Base-by-base conservation (phyloP, 2,797 vertebrate genomes). In the Epinephelus awoara region DNA sequence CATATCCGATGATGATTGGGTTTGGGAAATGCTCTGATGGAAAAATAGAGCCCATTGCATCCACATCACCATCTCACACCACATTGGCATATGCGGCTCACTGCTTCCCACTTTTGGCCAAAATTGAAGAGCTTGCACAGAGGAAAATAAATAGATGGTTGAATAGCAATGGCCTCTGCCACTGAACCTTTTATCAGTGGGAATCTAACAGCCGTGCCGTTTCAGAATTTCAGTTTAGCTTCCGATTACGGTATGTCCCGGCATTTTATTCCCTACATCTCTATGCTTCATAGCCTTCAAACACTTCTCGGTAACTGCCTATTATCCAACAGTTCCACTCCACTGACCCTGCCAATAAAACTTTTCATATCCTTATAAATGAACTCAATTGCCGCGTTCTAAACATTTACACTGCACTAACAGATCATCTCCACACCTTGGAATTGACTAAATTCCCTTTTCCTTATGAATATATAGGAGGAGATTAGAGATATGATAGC, bases 301-400 rank as follows among this genome's bases (percentile, higher is more conserved):
- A 97, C 97, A 97, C 97, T 98, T 97, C 96, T 97, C 96, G 96
- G 98, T 98, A 99, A 99, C 97, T 98, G 97, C 98, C 98, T 99
- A 99, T 99, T 99, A 99, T 97, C 97, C 96, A 89, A 96, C 96
- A 97, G 98, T 99, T 99, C 98, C 98, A 97, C 97, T 98, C 95
- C 96, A 96, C 96, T 96, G 97, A 97, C 97, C 97, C 97, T 97
- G 97, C 98, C 98, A 99, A 99, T 99, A 99, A 99, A 99, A 99
- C 97, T 99, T 99, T 99, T 99, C 98, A 99, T 99, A 99, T 97
- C 97, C 98, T 99, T 99, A 99, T 99, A 99, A 99, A 99, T 98
- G 98, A 98, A 99, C 97, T 98, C 97, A 97, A 99, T 99, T 97
- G 98, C 97, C 91, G 90, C 97, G 97, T 99, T 99, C 99, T 99